These are phyloP conservation scores for Eupithecia vulgata DNA, from an alignment of 2,888 invertebrate genomes.

Conservation along the genomic window DNA sequence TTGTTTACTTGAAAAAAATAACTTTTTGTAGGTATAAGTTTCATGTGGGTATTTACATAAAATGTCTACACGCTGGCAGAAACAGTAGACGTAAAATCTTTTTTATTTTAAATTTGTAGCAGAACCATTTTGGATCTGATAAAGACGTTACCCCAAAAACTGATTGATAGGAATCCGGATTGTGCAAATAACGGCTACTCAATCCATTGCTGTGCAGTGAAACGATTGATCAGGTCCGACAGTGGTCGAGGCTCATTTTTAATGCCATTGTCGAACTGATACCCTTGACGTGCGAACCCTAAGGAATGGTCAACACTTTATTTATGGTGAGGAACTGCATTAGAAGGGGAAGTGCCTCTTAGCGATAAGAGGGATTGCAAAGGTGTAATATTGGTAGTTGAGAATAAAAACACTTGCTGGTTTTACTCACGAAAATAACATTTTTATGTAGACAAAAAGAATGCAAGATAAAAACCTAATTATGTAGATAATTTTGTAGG, in stretches of 20 bases:
- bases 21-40: neutral
- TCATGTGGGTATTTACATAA: neutral
- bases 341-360: constrained; percentile 32
- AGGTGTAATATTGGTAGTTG: neutral
- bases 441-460: neutral
- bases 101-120: neutral
- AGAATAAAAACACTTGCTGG: neutral
- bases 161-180: constrained; percentile 46
- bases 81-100: neutral
- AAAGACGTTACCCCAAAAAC: constrained; percentile 5
- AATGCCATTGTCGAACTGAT: constrained; percentile 73
- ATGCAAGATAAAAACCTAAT: no score
- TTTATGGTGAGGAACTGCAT: constrained; percentile 61
- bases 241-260: constrained; percentile 76
- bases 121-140: neutral
- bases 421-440: neutral
- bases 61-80: neutral
- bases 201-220: constrained; percentile 49
- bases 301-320: constrained; percentile 65
- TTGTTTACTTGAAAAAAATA: neutral
- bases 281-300: constrained; percentile 52
- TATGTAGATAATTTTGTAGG: no score
- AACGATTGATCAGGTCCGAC: constrained; percentile 72
- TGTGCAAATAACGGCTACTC: constrained; percentile 48
- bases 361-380: constrained; percentile 17